Base-by-base conservation (phyloP, 2,797 vertebrate species). In the Amphiprion clarkii region DNA sequence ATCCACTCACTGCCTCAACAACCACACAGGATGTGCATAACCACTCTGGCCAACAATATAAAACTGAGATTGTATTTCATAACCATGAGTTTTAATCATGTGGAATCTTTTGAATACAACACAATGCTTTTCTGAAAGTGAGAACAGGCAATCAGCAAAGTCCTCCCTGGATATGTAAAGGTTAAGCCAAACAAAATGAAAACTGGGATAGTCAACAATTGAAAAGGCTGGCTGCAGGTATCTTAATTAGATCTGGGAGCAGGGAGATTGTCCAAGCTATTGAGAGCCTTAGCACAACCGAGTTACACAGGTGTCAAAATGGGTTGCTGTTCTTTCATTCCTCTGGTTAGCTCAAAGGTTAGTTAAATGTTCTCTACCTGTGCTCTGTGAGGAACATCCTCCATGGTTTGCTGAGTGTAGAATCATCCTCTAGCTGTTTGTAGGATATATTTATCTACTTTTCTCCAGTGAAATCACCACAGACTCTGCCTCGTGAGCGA, bases 401-500 rank as follows among this genome's bases (percentile, higher is more conserved):
- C 56, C 75, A 49, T 5, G 31, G 8, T 63, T 71, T 46, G 40
- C 69, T 64, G 49, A 33, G 69, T 16, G 5, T 68, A 53, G 56
- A 77, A 53, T 80, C 25, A 3, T 79, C 78, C 68, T 81, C 58
- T 56, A 36, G 66, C 53, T 77, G 78, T 79, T 71, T 63, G 25
- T 67, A 49, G 55, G 66, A 55, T 86, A 40, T 87, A 76, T 90
- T 90, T 89, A 82, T 85, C 69, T 67, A 59, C 58, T 84, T 85
- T 82, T 56, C 66, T 77, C 73, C 57, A 5, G 55, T 89, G 72
- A 85, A 62, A 79, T 87, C 68, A 65, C 58, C 6, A 12, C 42
- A 53, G 69, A 59, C 68, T 36, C 46, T 64, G 63, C 79, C 61
- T 84, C 39, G 33, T 63, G 72, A 84, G 74, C 74, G 71, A 84